Evolutionary conservation across 1,140 invertebrate genomes (phyloP).

Genomic region (Meloidogyne hapla): DNA sequence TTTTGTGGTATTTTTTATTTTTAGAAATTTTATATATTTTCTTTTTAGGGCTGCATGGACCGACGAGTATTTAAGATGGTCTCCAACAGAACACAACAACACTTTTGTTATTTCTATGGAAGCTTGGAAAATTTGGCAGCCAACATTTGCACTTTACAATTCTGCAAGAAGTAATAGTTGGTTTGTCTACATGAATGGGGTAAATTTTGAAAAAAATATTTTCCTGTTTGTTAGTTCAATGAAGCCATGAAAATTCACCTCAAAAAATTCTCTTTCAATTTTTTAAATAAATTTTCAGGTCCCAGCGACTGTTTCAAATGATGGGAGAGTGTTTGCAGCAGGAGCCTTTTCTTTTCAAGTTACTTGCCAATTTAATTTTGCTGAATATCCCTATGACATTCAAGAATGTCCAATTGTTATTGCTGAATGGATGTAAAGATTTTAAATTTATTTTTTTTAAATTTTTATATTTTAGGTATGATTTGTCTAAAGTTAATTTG

Average conservation of each 20-base stretch:
- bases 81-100: conserved; percentile 51
- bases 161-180: conserved; percentile 54
- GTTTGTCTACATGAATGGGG: conserved; percentile 60
- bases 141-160: conserved; percentile 61
- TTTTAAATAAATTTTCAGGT: conserved; percentile 15
- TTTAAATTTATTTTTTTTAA: not conserved
- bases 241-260: not conserved
- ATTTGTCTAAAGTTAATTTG: conserved; percentile 58
- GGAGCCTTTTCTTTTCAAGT: conserved; percentile 60
- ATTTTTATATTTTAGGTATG: conserved; percentile 35
- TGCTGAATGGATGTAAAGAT: conserved; percentile 58
- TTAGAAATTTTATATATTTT: not conserved
- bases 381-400: conserved; percentile 54
- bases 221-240: not conserved
- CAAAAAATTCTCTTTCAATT: not conserved
- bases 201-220: not conserved
- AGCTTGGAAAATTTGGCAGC: conserved; percentile 61
- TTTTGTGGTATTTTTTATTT: conserved; percentile 37
- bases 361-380: conserved; percentile 60
- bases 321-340: conserved; percentile 46
- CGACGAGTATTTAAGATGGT: conserved; percentile 60
- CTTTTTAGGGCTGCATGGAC: conserved; percentile 45
- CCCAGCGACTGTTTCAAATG: conserved; percentile 49
- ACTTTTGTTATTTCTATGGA: conserved; percentile 51
- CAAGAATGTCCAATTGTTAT: conserved; percentile 63